phyloP scores from a whole-genome alignment of 2,113 vertebrate species.

The Myotis brandtii region DNA sequence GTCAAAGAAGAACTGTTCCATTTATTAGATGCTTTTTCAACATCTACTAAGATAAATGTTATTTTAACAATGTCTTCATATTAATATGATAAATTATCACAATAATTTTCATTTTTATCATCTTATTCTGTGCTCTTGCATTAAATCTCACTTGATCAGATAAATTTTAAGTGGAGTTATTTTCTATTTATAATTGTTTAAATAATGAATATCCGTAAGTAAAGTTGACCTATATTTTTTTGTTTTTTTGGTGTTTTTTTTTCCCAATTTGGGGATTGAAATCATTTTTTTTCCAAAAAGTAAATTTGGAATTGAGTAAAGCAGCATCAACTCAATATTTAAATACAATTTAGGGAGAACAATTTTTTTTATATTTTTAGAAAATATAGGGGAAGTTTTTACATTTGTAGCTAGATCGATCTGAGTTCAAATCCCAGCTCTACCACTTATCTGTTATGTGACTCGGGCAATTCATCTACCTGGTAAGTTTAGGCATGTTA shows the following conservation, averaged over 20 bases:
- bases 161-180: slow-evolving; percentile 11
- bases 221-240: background rate
- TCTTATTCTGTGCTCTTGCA: background rate
- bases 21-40: background rate
- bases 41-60: background rate
- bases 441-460: background rate
- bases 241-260: background rate
- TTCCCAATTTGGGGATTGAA: background rate
- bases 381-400: background rate
- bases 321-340: background rate
- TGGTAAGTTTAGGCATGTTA: background rate
- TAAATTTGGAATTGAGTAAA: slow-evolving; percentile 2
- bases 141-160: slow-evolving; percentile 6
- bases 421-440: background rate
- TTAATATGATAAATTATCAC: background rate
- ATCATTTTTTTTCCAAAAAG: background rate
- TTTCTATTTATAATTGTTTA: slow-evolving; percentile 20
- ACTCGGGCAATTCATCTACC: background rate
- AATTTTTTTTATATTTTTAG: background rate
- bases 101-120: slow-evolving; percentile 27
- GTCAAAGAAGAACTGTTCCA: background rate
- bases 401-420: slow-evolving; percentile 16
- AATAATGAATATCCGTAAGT: slow-evolving; percentile 40
- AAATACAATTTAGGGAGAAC: background rate
- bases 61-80: slow-evolving; percentile 17